Conservation (phyloP, 2,113 vertebrate genomes). For the Varanus salvator region DNA sequence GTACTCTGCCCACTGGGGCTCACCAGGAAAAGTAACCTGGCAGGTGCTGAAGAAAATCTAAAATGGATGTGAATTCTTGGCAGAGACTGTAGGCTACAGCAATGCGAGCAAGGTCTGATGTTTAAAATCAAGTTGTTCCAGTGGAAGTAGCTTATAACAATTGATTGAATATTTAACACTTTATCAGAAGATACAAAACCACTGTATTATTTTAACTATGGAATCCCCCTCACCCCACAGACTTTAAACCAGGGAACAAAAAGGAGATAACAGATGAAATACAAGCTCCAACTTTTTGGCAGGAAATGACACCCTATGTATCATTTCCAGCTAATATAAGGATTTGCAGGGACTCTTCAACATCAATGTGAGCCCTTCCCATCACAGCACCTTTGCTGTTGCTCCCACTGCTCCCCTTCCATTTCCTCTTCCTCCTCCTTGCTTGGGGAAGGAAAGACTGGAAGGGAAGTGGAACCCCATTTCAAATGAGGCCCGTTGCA, state of each 20-base stretch:
- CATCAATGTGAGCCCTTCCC: not conserved
- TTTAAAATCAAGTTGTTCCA: not conserved
- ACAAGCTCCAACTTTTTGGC: not conserved
- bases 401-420: too few relatives aligned
- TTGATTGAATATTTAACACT: not conserved
- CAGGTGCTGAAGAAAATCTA: not conserved
- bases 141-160: not conserved
- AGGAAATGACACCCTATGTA: not conserved
- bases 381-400: not conserved
- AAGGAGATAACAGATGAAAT: not conserved
- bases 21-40: conserved; percentile 11
- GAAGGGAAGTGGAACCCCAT: not conserved
- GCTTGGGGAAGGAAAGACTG: not conserved
- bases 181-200: not conserved
- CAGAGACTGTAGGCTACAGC: not conserved
- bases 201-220: not conserved
- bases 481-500: too few relatives aligned
- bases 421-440: too few relatives aligned
- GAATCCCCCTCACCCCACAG: not conserved
- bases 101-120: not conserved
- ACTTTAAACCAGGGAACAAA: not conserved
- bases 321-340: not conserved
- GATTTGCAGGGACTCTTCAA: not conserved
- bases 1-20: too few relatives aligned
- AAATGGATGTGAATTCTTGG: not conserved